phyloP scores from a whole-genome alignment of 2,888 invertebrate species.

The Diogma glabrata region DNA sequence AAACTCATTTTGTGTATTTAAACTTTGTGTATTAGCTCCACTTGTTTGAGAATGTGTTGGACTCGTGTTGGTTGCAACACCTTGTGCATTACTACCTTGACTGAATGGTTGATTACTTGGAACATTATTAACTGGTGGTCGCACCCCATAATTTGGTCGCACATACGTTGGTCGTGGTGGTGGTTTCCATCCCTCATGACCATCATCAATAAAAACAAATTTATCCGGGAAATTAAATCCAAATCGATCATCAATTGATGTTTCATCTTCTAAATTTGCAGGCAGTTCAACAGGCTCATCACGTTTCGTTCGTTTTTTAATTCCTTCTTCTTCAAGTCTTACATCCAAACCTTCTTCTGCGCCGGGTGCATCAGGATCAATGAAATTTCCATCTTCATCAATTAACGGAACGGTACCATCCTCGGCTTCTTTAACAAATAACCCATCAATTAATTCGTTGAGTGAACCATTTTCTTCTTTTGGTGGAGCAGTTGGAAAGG shows the following conservation, averaged over 20 bases:
- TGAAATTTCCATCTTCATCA: conserved; percentile 2
- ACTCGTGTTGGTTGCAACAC: background rate
- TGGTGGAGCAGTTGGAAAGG: background rate
- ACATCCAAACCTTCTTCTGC: conserved; percentile 4
- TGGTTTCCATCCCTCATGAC: background rate
- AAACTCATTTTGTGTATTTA: conserved; percentile 19
- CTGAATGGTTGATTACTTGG: no score
- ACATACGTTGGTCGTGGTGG: background rate
- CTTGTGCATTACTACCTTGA: conserved; percentile 1
- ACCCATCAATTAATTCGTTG: background rate
- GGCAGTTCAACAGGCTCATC: background rate
- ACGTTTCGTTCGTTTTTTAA: background rate
- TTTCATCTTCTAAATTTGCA: background rate
- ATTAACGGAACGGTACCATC: background rate
- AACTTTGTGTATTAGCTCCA: conserved; percentile 28
- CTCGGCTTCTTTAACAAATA: background rate
- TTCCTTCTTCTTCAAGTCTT: background rate
- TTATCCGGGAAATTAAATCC: background rate
- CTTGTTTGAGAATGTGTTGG: conserved; percentile 18
- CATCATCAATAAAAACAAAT: conserved; percentile 5
- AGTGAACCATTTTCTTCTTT: background rate
- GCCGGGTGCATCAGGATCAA: conserved; percentile 3
- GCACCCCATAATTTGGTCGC: no score
- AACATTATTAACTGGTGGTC: no score
- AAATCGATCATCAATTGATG: background rate